Evolutionary conservation across 2,113 vertebrate species (phyloP).

Genomic region (Pseudonaja textilis): DNA sequence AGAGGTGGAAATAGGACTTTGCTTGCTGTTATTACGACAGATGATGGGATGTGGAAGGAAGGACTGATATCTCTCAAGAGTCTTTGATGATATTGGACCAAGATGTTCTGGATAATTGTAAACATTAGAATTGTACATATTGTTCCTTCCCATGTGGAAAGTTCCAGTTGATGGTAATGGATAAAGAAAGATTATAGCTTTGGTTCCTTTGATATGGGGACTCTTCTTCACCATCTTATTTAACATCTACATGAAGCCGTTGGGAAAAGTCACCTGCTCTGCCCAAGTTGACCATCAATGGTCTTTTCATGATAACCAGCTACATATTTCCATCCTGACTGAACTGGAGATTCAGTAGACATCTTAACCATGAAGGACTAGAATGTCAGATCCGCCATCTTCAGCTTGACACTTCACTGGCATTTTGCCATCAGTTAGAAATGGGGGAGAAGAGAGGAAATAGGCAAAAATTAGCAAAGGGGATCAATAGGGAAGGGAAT

Average conservation of each 20-base stretch:
- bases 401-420: no score
- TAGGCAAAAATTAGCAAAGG: no score
- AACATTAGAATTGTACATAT: not conserved
- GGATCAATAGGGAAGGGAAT: no score
- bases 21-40: not conserved
- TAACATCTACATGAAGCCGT: no score
- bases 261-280: not conserved
- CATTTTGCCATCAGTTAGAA: no score
- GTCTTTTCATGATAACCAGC: not conserved
- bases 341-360: not conserved
- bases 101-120: not conserved
- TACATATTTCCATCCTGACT: not conserved
- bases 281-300: not conserved
- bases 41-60: not conserved
- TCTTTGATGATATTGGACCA: no score
- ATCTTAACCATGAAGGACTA: not conserved
- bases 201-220: not conserved
- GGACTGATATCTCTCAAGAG: not conserved
- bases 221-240: no score
- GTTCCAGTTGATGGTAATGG: not conserved
- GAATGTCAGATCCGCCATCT: not conserved
- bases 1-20: not conserved
- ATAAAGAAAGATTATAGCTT: not conserved
- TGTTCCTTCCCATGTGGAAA: not conserved
- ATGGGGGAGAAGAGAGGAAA: no score